These are phyloP conservation scores for Lytechinus variegatus DNA, from an alignment of 35 echinoderm and acorn worm genomes.

Conservation along the genomic window DNA sequence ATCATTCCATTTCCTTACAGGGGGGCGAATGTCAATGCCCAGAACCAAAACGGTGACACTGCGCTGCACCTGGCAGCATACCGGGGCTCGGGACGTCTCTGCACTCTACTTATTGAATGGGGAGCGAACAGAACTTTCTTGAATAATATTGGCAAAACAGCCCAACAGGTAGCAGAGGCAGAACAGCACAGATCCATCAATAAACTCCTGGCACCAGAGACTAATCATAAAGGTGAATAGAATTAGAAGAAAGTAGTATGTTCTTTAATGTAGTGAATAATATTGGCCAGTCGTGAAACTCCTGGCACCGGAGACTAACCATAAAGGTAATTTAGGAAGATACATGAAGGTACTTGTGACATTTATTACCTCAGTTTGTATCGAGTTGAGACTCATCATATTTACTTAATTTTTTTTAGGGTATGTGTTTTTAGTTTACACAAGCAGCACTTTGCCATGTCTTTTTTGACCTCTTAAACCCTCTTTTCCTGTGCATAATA, in stretches of 20 bases:
- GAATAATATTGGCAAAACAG: constrained; percentile 37
- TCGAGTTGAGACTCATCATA: too few species aligned
- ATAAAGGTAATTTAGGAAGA: neutral
- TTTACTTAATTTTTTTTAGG: too few species aligned
- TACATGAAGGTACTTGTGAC: too few species aligned
- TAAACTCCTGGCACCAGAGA: constrained; percentile 21
- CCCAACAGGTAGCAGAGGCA: constrained; percentile 24
- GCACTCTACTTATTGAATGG: neutral
- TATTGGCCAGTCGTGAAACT: neutral
- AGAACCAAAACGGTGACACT: constrained; percentile 34
- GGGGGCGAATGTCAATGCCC: constrained; percentile 33
- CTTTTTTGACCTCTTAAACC: too few species aligned
- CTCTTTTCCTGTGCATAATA: too few species aligned
- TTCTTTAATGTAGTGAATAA: neutral
- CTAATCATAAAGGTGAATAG: constrained; percentile 8
- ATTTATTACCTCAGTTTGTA: too few species aligned
- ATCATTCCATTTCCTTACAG: constrained; percentile 9
- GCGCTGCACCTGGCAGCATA: constrained; percentile 29
- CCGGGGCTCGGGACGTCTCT: neutral
- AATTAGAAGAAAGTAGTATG: neutral
- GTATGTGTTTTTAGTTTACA: too few species aligned
- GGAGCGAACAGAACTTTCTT: neutral
- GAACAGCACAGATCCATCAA: neutral
- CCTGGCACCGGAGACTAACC: neutral
- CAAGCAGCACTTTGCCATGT: too few species aligned